These are phyloP conservation scores for Cataglyphis cursor DNA, from an alignment of 2,888 invertebrate genomes.

Conservation along the genomic window DNA sequence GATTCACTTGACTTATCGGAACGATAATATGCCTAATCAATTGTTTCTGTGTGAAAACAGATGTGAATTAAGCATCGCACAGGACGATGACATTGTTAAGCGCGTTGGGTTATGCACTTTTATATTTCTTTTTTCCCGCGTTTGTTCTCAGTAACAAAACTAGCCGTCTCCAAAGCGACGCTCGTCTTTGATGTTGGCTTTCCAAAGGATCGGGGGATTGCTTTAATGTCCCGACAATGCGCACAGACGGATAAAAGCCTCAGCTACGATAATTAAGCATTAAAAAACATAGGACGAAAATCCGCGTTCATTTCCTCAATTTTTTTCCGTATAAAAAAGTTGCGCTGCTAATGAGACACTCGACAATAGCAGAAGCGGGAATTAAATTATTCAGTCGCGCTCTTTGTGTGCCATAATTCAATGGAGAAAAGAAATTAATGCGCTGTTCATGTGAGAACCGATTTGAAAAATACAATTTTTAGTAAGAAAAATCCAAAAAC, in stretches of 20 bases:
- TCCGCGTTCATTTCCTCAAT: background rate
- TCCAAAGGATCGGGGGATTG: background rate
- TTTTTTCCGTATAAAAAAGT: slow-evolving; percentile 5
- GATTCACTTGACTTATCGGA: slow-evolving; percentile 39
- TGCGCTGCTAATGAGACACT: slow-evolving; percentile 3
- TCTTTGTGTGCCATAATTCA: background rate
- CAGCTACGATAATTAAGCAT: slow-evolving; percentile 41
- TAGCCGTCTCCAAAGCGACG: background rate
- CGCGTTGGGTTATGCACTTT: background rate
- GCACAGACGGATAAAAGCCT: background rate
- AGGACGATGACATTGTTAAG: slow-evolving; percentile 25
- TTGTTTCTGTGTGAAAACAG: slow-evolving; percentile 19
- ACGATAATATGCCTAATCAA: slow-evolving; percentile 33
- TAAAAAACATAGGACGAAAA: slow-evolving; percentile 15
- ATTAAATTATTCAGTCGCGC: slow-evolving; percentile 15
- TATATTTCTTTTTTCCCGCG: background rate
- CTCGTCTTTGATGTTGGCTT: slow-evolving; percentile 33
- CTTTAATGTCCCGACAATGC: slow-evolving; percentile 23
- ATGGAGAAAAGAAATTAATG: slow-evolving; percentile 13
- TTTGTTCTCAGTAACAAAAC: background rate
- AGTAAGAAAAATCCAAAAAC: slow-evolving; percentile 16
- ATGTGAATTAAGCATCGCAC: background rate
- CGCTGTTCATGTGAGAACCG: background rate
- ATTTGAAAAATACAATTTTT: slow-evolving; percentile 30
- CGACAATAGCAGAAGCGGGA: slow-evolving; percentile 4